phyloP scores from a whole-genome alignment of 2,113 vertebrate species.

The zebrafish (Danio rerio) region GRCz12tu NC_133189.1:49118001-49118500 shows the following conservation, averaged over 20 bases:
- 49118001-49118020: constrained; percentile 10
- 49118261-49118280: constrained; percentile 42
- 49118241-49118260: constrained; percentile 32
- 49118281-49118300: constrained; percentile 23
- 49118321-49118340: neutral
- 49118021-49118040: constrained; percentile 17
- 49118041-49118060: neutral
- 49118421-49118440: neutral
- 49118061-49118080: neutral
- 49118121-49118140: constrained; percentile 23
- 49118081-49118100: neutral
- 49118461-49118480: neutral
- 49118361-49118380: neutral
- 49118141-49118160: neutral
- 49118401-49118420: neutral
- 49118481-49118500: neutral
- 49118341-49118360: neutral
- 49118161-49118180: neutral
- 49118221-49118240: constrained; percentile 15
- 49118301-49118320: constrained; percentile 31
- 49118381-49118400: neutral
- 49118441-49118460: neutral
- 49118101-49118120: constrained; percentile 20
- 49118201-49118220: neutral
- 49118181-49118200: constrained; percentile 17